phyloP scores from a whole-genome alignment of 2,888 invertebrate genomes.

The Diloba caeruleocephala region DNA sequence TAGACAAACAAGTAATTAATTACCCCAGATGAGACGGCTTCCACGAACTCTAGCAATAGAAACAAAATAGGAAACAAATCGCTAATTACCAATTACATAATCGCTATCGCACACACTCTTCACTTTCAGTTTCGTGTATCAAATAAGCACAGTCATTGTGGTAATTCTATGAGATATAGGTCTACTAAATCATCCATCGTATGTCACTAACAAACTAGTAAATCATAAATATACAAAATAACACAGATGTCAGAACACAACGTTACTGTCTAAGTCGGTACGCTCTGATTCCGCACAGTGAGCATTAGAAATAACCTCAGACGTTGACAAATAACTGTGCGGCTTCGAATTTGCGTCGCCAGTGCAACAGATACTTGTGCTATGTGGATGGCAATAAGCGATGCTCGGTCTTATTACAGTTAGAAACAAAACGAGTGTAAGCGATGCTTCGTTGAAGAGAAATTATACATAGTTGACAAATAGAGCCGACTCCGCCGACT shows the following conservation, averaged over 20 bases:
- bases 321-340: constrained; percentile 69
- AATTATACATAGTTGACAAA: constrained; percentile 78
- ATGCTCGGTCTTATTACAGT: constrained; percentile 50
- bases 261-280: constrained; percentile 50
- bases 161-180: constrained; percentile 31
- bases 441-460: constrained; percentile 61
- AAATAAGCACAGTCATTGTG: constrained; percentile 26
- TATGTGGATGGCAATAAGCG: constrained; percentile 48
- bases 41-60: constrained; percentile 1
- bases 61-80: constrained; percentile 17
- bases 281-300: constrained; percentile 65
- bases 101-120: constrained; percentile 12
- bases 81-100: constrained; percentile 5
- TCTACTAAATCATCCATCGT: constrained; percentile 45
- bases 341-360: constrained; percentile 59
- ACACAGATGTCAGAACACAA: constrained; percentile 55
- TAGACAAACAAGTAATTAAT: constrained; percentile 32
- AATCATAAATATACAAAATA: constrained; percentile 58
- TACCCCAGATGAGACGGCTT: constrained; percentile 10
- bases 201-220: constrained; percentile 47
- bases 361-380: constrained; percentile 53
- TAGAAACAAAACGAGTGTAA: constrained; percentile 50
- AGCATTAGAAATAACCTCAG: constrained; percentile 66
- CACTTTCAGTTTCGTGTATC: constrained; percentile 19
- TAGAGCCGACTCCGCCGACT: constrained; percentile 62